A percentile compares a stretch with the other conserved stretches of the same genome.
Conservation (phyloP, 2,113 vertebrate species). For the Mobula hypostoma region DNA sequence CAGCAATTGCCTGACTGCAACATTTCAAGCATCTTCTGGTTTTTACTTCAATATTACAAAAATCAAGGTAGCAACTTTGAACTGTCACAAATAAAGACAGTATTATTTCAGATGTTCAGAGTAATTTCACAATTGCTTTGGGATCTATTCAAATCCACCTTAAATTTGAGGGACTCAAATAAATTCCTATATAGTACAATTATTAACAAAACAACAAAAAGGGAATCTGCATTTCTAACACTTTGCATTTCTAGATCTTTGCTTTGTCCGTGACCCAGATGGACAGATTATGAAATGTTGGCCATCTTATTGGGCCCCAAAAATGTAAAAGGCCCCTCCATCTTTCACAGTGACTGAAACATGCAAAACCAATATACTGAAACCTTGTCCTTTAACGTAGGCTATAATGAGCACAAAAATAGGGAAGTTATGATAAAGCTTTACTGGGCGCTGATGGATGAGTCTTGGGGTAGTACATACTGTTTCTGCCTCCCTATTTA, state of each 20-base stretch:
- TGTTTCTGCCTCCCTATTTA: too few relatives aligned
- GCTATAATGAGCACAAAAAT: too few relatives aligned
- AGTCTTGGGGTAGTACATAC: too few relatives aligned
- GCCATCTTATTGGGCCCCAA: background rate
- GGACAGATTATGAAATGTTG: background rate
- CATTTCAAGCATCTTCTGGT: too few relatives aligned
- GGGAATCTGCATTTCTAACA: background rate
- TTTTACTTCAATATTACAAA: background rate
- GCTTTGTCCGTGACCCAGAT: background rate
- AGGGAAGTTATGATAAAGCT: too few relatives aligned
- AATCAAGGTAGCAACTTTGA: background rate
- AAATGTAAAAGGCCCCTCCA: background rate
- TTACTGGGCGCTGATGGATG: too few relatives aligned
- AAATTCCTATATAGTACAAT: background rate
- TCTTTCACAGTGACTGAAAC: background rate
- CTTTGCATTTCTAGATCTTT: background rate
- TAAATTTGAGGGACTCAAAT: background rate
- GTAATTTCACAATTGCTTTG: background rate
- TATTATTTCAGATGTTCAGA: background rate
- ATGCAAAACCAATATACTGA: background rate
- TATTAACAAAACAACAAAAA: background rate
- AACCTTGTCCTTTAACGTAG: too few relatives aligned
- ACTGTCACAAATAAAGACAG: background rate
- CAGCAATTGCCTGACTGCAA: too few relatives aligned
- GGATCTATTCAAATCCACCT: background rate